A percentile compares a stretch with the other conserved stretches of the same genome.
phyloP scores from a whole-genome alignment of 2,888 invertebrate species.

The Hedya salicella region DNA sequence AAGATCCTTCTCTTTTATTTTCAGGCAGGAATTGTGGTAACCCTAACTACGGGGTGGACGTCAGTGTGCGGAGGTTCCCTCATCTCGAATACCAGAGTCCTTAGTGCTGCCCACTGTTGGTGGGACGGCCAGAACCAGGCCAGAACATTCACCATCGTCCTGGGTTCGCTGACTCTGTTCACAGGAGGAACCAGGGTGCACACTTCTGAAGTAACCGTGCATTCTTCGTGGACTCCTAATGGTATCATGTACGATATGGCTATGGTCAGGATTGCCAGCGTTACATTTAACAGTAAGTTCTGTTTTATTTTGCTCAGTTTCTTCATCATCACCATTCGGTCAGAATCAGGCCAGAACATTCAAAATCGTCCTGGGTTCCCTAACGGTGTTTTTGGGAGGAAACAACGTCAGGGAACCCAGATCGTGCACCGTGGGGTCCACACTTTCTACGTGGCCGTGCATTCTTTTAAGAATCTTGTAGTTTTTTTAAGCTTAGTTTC shows the following conservation, averaged over 20 bases:
- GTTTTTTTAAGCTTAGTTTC: too few relatives aligned
- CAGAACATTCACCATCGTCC: conserved; percentile 64
- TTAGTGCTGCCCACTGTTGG: conserved; percentile 79
- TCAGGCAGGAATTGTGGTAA: conserved; percentile 69
- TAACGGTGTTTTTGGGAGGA: too few relatives aligned
- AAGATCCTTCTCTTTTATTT: conserved; percentile 36
- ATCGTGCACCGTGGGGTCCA: too few relatives aligned
- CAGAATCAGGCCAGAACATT: too few relatives aligned
- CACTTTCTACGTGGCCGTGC: too few relatives aligned
- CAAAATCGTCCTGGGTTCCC: too few relatives aligned
- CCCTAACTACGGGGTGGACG: conserved; percentile 61
- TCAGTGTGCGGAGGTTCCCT: conserved; percentile 75
- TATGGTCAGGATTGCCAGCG: conserved; percentile 60
- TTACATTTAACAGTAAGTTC: conserved; percentile 66
- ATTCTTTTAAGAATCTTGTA: too few relatives aligned
- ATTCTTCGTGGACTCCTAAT: conserved; percentile 64
- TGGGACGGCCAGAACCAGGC: conserved; percentile 71
- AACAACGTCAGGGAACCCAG: too few relatives aligned
- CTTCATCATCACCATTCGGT: too few relatives aligned
- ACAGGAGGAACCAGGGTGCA: conserved; percentile 68
- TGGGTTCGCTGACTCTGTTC: conserved; percentile 72
- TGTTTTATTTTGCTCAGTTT: conserved; percentile 39
- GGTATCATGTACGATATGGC: conserved; percentile 66
- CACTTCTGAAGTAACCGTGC: conserved; percentile 60
- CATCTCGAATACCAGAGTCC: conserved; percentile 63